phyloP scores from a whole-genome alignment of 2,797 vertebrate genomes.

The Phyllotis vaccarum region DNA sequence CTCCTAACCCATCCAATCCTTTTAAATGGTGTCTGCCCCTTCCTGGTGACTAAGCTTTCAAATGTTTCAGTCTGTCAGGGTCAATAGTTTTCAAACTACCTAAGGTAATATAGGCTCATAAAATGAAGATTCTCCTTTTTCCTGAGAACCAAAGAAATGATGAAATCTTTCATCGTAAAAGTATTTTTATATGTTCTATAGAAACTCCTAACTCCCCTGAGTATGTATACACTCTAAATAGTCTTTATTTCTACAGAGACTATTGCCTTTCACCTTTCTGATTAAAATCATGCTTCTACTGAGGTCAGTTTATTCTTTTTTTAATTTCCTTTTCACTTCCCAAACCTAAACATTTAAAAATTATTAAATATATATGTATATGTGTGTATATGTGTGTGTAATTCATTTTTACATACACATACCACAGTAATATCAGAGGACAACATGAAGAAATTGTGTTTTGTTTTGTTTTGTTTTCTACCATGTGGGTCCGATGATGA shows the following conservation, averaged over 20 bases:
- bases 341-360: not conserved
- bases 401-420: not conserved
- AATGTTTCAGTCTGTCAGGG: not conserved
- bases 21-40: not conserved
- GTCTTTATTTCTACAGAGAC: not conserved
- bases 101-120: too few relatives aligned
- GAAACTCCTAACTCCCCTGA: not conserved
- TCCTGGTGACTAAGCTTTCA: not conserved
- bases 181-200: not conserved
- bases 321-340: not conserved
- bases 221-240: not conserved
- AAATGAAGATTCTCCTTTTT: not conserved
- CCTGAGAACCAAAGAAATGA: not conserved
- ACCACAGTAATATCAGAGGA: not conserved
- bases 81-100: not conserved
- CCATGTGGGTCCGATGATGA: not conserved
- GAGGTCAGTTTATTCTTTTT: not conserved
- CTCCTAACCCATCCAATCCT: not conserved
- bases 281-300: not conserved
- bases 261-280: not conserved
- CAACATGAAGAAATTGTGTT: not conserved
- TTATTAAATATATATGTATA: not conserved
- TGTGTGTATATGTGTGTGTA: not conserved
- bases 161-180: not conserved
- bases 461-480: not conserved